phyloP scores from a whole-genome alignment of 1,140 invertebrate species.

The Penaeus chinensis region DNA sequence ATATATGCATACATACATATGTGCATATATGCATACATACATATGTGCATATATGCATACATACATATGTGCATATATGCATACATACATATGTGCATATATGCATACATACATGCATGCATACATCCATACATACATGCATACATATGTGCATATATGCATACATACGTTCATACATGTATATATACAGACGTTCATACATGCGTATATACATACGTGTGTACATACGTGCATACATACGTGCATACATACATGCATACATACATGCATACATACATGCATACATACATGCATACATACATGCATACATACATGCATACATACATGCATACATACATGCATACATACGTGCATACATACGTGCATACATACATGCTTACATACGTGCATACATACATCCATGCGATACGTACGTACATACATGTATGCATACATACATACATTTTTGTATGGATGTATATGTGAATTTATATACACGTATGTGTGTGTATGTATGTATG shows the following conservation, averaged over 20 bases:
- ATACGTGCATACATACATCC: neutral
- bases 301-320: neutral
- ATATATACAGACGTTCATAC: neutral
- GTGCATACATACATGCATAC: neutral
- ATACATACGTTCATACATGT: too few species aligned
- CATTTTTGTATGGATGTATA: conserved; percentile 4
- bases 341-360: too few species aligned
- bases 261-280: neutral
- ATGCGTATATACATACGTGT: neutral
- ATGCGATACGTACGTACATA: neutral
- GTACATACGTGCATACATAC: neutral
- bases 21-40: too few species aligned
- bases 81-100: too few species aligned
- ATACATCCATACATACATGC: too few species aligned
- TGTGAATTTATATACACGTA: neutral
- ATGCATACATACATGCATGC: too few species aligned
- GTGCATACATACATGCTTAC: too few species aligned
- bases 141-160: too few species aligned
- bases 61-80: too few species aligned
- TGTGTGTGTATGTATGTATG: neutral
- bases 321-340: too few species aligned
- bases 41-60: too few species aligned
- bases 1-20: too few species aligned
- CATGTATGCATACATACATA: neutral
- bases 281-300: neutral